Evolutionary conservation across 2,797 vertebrate genomes (phyloP).

Genomic region (Eremophila alpestris): DNA sequence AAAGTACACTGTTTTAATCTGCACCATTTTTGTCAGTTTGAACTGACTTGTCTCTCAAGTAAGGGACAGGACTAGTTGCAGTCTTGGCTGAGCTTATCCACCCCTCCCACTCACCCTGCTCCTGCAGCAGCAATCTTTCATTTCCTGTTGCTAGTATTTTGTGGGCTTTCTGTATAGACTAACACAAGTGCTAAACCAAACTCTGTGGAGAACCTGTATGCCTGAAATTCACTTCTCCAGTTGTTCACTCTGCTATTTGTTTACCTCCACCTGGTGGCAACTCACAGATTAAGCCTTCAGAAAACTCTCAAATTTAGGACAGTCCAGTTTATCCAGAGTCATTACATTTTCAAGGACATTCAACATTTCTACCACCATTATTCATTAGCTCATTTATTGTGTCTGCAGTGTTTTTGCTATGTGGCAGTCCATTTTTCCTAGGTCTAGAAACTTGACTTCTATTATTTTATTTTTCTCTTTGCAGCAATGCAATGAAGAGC

Average conservation of each 20-base stretch:
- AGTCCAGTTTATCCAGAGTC: neutral
- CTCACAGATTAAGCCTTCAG: neutral
- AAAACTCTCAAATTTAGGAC: neutral
- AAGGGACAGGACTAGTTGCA: neutral
- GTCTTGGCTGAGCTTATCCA: neutral
- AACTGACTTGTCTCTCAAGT: neutral
- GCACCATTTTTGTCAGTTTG: neutral
- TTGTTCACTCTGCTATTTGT: neutral
- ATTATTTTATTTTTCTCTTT: neutral
- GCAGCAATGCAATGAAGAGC: neutral
- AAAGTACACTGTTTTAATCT: neutral
- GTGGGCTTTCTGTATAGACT: neutral
- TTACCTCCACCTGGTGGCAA: neutral
- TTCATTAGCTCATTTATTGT: neutral
- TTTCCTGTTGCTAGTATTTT: fast-evolving
- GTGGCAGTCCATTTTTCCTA: neutral
- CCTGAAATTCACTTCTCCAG: neutral
- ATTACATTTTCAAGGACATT: neutral
- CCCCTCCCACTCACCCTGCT: neutral
- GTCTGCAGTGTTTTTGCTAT: neutral
- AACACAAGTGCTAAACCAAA: neutral
- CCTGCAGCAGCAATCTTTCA: neutral
- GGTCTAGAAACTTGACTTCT: neutral
- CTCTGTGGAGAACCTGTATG: fast-evolving
- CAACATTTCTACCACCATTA: neutral